Conservation (phyloP, 1,140 invertebrate species). For the Drosophila pseudoananassae region DNA sequence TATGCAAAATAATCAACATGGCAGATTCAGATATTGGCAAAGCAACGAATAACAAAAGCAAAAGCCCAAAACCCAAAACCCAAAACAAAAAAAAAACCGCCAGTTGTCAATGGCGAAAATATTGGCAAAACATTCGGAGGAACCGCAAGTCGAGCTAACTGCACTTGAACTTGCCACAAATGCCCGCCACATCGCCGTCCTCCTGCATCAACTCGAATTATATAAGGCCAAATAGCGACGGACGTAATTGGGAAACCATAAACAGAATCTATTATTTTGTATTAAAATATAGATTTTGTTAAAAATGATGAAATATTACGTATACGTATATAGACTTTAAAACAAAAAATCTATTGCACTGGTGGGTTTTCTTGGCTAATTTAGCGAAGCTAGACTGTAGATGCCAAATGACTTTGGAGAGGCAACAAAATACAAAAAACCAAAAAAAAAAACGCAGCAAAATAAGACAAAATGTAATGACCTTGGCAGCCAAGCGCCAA, state of each 20-base stretch:
- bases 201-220: constrained; percentile 63
- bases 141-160: constrained; percentile 57
- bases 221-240: constrained; percentile 63
- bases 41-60: constrained; percentile 45
- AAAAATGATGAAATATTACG: neutral
- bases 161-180: constrained; percentile 79
- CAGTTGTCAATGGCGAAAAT: constrained; percentile 74
- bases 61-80: constrained; percentile 16
- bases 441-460: constrained; percentile 47
- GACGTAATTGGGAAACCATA: constrained; percentile 15
- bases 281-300: neutral
- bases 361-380: neutral
- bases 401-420: neutral
- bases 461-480: constrained; percentile 79
- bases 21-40: constrained; percentile 42
- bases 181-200: constrained; percentile 55
- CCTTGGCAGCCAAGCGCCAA: constrained; percentile 60
- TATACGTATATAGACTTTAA: neutral
- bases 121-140: constrained; percentile 76
- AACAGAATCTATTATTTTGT: constrained; percentile 1
- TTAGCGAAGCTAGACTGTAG: constrained; percentile 11
- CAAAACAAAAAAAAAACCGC: constrained; percentile 23
- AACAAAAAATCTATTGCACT: neutral
- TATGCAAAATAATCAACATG: constrained; percentile 66
- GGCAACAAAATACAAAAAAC: too few species aligned